Conservation (phyloP, 2,113 vertebrate species). For the Triplophysa dalaica region DNA sequence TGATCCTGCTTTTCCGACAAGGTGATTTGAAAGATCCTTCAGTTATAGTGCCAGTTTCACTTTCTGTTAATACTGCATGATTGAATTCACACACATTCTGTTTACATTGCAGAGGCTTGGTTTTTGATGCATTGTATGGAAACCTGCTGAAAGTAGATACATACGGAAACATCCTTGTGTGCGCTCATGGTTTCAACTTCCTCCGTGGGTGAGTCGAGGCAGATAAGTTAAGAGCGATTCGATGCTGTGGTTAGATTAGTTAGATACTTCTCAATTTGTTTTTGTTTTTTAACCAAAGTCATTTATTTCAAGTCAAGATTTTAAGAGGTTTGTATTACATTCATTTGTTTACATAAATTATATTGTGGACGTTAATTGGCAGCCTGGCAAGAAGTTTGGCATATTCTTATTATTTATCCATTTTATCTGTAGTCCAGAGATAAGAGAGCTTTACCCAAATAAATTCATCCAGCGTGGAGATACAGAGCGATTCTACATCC, state of each 20-base stretch:
- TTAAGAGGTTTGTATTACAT: too few relatives aligned
- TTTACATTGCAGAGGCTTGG: conserved; percentile 82
- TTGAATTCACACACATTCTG: background rate
- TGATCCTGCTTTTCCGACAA: conserved; percentile 96
- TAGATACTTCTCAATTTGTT: too few relatives aligned
- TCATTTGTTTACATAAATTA: too few relatives aligned
- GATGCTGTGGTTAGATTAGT: background rate
- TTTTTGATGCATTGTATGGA: conserved; percentile 95
- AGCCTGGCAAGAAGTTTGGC: too few relatives aligned
- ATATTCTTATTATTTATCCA: background rate
- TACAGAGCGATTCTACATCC: conserved; percentile 97
- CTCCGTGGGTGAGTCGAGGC: conserved; percentile 86
- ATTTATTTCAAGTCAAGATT: too few relatives aligned
- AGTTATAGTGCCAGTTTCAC: background rate
- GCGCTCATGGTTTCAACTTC: conserved; percentile 98
- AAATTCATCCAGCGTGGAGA: conserved; percentile 99
- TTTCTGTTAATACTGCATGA: background rate
- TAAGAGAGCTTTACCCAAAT: conserved; percentile 95
- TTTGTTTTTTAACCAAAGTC: too few relatives aligned
- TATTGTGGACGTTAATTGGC: too few relatives aligned
- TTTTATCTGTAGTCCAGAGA: conserved; percentile 84
- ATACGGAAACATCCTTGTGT: conserved; percentile 97
- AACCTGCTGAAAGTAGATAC: conserved; percentile 98
- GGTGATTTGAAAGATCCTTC: conserved; percentile 72
- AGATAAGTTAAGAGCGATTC: background rate